Evolutionary conservation across 2,113 vertebrate species (phyloP), one percentile per base, ranked within the genome.

Genomic region (Mesembrinibis cayennensis): DNA sequence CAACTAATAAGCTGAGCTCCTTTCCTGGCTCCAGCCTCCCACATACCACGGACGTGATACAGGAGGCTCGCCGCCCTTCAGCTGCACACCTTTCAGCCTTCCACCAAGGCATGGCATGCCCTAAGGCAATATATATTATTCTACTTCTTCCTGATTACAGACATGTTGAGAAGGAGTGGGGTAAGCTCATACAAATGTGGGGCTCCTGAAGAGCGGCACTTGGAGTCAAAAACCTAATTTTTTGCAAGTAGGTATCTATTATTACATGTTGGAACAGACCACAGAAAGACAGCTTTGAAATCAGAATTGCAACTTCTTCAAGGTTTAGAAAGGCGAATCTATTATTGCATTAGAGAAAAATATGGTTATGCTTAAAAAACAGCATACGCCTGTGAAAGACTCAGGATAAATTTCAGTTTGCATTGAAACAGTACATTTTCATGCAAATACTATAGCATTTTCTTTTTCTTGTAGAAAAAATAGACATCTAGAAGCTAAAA

Each of bases 1-100:
- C 8, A 3, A 59, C 42, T 21, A 55, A 63, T 9, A 52, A 59
- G 6, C 16, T 18, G n/a, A 85, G 56, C 53, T 69, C 56, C 44
- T 70, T 40, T 58, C 9, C 42, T 20, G 27, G 18, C 73, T 69
- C 26, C 84, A 78, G 59, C 36, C 36, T 86, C 72, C 72, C 49
- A 30, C 71, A 29, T 10, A 6, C 29, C 6, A 1, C 0, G 11
- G 34, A 40, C 1, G 5, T 5, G 29, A 56, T 23, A 62, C 23
- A 30, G 56, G 21, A 79, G 45, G 23, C 29, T 91, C 2, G 0
- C 40, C 9, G 1, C 53, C 44, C 78, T 65, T 44, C 83, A 81
- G 72, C 50, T 36, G 21, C 19, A 58, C 59, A 81, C 59, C 65
- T 44, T 72, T 44, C 81, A 89, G 59, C 50, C 69, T 82, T 65